These are phyloP conservation scores for Zygaena filipendulae DNA, from an alignment of 2,888 invertebrate genomes.

Conservation along the genomic window DNA sequence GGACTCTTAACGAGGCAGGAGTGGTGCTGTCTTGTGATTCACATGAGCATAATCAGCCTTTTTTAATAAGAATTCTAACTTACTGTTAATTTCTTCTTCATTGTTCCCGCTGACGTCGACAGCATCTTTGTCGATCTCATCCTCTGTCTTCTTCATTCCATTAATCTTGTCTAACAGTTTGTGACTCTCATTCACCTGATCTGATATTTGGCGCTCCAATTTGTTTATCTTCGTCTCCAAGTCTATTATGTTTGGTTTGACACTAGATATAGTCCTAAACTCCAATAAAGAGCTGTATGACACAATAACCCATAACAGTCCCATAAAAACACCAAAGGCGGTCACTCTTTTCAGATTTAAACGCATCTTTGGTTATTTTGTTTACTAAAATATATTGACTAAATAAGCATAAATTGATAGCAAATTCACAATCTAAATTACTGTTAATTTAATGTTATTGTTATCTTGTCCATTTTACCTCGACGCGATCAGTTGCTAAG, in stretches of 20 bases:
- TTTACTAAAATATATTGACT: too few relatives aligned
- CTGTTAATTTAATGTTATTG: conserved; percentile 12
- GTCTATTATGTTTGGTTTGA: conserved; percentile 20
- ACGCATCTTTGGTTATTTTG: too few relatives aligned
- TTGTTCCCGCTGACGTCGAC: conserved; percentile 11
- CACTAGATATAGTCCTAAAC: conserved; percentile 22
- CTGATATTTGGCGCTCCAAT: conserved; percentile 31
- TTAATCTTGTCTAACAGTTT: conserved; percentile 32
- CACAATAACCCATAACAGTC: conserved; percentile 37
- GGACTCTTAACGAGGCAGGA: too few relatives aligned
- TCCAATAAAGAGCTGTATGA: conserved; percentile 35
- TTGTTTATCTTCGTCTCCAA: conserved; percentile 32
- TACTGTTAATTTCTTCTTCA: conserved; percentile 19
- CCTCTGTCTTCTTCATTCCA: conserved; percentile 23
- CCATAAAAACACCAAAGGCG: conserved; percentile 23
- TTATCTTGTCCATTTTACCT: conserved; percentile 16
- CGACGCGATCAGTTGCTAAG: too few relatives aligned
- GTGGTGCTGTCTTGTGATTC: too few relatives aligned
- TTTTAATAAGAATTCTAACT: too few relatives aligned
- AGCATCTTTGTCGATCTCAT: conserved; percentile 12
- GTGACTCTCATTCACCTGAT: conserved; percentile 35
- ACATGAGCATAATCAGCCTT: too few relatives aligned
- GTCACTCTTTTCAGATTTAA: conserved; percentile 40
- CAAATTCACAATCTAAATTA: too few relatives aligned
- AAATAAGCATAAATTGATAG: too few relatives aligned